Evolutionary conservation across 2,797 vertebrate species (phyloP).

Genomic region (Periparus ater): DNA sequence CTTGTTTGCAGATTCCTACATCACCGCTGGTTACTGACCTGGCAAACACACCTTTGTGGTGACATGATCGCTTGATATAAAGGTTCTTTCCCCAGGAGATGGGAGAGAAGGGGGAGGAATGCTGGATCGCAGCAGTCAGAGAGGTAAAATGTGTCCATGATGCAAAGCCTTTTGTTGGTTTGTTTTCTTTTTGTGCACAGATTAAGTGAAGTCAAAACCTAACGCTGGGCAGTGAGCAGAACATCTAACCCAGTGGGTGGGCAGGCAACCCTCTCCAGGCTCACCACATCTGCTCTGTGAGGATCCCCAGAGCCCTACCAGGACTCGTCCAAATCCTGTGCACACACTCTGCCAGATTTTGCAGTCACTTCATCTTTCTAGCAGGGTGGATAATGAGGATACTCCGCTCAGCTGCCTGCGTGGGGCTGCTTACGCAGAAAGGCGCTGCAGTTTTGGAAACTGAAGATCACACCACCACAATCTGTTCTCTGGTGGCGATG

Average conservation of each 20-base stretch:
- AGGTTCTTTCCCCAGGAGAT: neutral
- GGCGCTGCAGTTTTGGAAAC: neutral
- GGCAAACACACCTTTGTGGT: neutral
- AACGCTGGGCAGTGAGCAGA: constrained; percentile 12
- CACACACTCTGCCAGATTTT: neutral
- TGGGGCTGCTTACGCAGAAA: constrained; percentile 9
- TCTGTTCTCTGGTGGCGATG: neutral
- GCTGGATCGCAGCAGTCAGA: neutral
- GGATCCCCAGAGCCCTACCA: neutral
- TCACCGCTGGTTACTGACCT: neutral
- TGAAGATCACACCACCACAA: neutral
- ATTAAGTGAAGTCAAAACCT: constrained; percentile 26
- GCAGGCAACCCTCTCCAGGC: neutral
- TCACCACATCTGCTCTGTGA: neutral
- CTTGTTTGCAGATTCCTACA: neutral
- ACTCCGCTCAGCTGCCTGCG: neutral
- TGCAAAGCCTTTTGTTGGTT: neutral
- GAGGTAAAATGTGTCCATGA: neutral
- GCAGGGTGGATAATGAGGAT: neutral
- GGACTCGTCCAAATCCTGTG: neutral
- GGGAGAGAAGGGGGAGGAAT: neutral
- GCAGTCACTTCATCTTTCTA: neutral
- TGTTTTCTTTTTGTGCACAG: neutral
- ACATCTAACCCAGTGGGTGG: constrained; percentile 1
- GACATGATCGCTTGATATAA: neutral